phyloP scores from a whole-genome alignment of 1,140 invertebrate species.

The Ericerus pela region DNA sequence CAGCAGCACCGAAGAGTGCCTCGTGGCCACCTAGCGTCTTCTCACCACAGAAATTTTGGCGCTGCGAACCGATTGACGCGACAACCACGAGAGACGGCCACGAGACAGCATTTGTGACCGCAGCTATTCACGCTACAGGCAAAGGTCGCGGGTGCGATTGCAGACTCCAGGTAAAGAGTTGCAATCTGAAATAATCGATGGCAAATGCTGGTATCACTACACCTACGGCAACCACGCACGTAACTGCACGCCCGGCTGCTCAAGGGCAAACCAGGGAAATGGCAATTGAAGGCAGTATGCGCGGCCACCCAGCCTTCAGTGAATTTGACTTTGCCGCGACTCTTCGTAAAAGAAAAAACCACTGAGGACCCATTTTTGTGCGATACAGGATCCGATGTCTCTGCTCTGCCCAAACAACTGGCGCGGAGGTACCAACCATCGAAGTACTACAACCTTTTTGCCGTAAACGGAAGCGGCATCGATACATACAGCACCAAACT shows the following conservation, averaged over 20 bases:
- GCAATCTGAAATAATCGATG: neutral
- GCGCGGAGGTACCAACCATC: neutral
- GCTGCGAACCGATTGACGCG: no score
- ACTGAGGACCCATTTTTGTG: neutral
- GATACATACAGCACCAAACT: neutral
- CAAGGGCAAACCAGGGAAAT: conserved; percentile 23
- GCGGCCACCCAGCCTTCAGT: neutral
- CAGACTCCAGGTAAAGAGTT: neutral
- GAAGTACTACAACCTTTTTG: conserved; percentile 1
- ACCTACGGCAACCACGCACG: conserved; percentile 33
- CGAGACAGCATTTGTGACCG: no score
- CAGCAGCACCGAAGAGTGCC: no score
- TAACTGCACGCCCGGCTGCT: conserved; percentile 24
- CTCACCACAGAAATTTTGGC: no score
- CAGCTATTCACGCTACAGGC: neutral
- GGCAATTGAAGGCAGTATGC: neutral
- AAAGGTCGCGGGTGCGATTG: neutral
- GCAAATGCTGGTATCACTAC: neutral
- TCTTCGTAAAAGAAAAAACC: neutral
- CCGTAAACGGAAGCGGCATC: conserved; percentile 5
- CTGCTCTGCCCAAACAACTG: neutral
- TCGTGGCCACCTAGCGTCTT: no score
- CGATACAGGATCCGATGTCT: neutral
- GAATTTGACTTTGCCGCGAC: neutral
- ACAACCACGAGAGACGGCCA: no score